Evolutionary conservation across 2,888 invertebrate species (phyloP), one percentile per base, ranked within the genome.

Genomic region (Miltochrista miniata): DNA sequence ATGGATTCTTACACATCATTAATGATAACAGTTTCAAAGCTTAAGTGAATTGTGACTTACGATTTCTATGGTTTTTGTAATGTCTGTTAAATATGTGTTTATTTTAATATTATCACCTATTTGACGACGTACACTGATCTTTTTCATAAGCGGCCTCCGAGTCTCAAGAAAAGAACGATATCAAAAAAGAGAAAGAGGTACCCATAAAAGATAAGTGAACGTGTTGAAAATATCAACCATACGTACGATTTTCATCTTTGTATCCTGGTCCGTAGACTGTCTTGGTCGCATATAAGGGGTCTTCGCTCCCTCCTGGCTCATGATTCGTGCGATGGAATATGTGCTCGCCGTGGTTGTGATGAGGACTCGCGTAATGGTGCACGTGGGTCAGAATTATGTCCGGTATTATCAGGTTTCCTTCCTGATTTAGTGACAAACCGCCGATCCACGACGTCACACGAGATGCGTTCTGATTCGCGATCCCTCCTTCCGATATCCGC

Each of bases 161-260:
- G 18, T 4, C 18, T 24, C 5, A 24, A 24, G 18, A 24, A 24
- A 4, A 24, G 18, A 24, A 24, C 18, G 5, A 24, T 24, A 4
- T 24, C n/a, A n/a, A 24, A 24, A 24, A 24, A 24, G 18, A 24
- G 5, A 24, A 24, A 24, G 18, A 24, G 18, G 18, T 24, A 38
- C 15, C 7, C 12, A 11, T 5, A 40, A 65, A 68, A 74, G 70
- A 68, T 71, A 73, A 76, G 73, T 71, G 68, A 66, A 70, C 70
- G 55, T 47, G 38, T 54, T 58, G 63, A 59, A 52, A 69, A 67
- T 71, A 72, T 59, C 53, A 79, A 68, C 72, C 59, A 89, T 92
- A 92, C 92, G 85, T 92, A 92, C 92, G 92, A 83, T 89, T 88
- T 68, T 91, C 92, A 79, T 92, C 92, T 75, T 88, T 90, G 83